phyloP scores from a whole-genome alignment of 2,888 invertebrate species.

The Dichetophora obliterata region DNA sequence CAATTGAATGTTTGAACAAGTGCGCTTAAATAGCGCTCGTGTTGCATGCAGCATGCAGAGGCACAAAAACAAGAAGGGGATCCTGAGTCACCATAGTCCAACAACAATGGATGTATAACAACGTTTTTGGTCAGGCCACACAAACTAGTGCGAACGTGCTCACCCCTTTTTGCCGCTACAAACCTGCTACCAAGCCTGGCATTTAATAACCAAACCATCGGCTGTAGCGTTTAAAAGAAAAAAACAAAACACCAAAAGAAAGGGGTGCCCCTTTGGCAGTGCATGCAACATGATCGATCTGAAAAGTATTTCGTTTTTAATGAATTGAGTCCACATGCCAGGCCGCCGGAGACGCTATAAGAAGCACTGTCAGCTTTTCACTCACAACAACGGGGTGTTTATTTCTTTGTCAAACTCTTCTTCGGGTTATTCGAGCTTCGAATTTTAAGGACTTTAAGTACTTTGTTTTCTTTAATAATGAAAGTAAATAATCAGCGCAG shows the following conservation, averaged over 20 bases:
- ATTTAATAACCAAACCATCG: background rate
- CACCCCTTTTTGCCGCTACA: slow-evolving; percentile 34
- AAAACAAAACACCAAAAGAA: background rate
- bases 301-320: slow-evolving; percentile 62
- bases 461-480: background rate
- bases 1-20: slow-evolving; percentile 54
- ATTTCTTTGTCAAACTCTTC: background rate
- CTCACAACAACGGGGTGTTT: background rate
- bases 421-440: background rate
- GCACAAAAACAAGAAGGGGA: slow-evolving; percentile 22
- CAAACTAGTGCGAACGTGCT: background rate
- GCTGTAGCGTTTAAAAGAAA: background rate
- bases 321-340: slow-evolving; percentile 54
- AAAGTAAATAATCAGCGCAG: slow-evolving; percentile 9
- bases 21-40: slow-evolving; percentile 53
- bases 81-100: slow-evolving; percentile 18
- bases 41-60: slow-evolving; percentile 51
- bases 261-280: background rate
- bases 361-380: slow-evolving; percentile 31
- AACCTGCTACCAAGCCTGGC: slow-evolving; percentile 22
- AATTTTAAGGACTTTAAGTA: background rate
- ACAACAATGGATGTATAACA: background rate
- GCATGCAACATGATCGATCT: slow-evolving; percentile 63
- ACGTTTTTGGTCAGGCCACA: background rate
- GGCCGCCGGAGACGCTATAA: slow-evolving; percentile 3